Base-by-base conservation (phyloP, 2,113 vertebrate species). In the Caranx ignobilis region DNA sequence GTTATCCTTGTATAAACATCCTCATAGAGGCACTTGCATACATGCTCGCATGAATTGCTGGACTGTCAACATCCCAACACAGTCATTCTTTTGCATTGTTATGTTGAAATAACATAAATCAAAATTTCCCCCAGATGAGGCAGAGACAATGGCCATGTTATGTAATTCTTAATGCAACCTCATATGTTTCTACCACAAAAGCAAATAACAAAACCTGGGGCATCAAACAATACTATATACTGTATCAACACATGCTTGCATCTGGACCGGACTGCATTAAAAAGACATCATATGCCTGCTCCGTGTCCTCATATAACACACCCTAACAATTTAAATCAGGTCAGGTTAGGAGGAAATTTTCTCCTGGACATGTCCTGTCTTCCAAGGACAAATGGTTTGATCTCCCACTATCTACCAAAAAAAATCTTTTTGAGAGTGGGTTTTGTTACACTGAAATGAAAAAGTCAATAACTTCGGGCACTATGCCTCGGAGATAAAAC, bases 1-100 rank as follows among this genome's bases (percentile, higher is more conserved):
- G 57, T 69, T 84, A 76, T 72, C 76, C 77, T 79, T 84, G 45
- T 81, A 69, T 88, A 86, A 77, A 87, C 71, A 82, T 79, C 77
- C 81, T 90, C 84, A 86, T 86, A 81, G 66, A 79, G 50, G 50
- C 8, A 21, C 9, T 55, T 77, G 19, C 67, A 80, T 61, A 83
- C 67, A 70, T 13, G 19, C 78, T 74, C 5, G 18, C 11, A 43
- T 71, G 61, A 82, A 91, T 88, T 83, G 74, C 79, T 65, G 10
- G 26, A 66, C 63, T 64, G 71, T 66, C 78, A 61, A 61, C n/a
- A 70, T 81, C 34, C 75, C 77, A 45, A 37, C 41, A 65, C 62
- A 62, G 55, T 60, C 52, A 68, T 68, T 65, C 41, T 76, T 75
- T 39, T 19, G 19, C 12, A 26, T 15, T 26, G 15, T 56, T 45